Percentiles rank a stretch among this genome's conserved stretches.
phyloP scores from a whole-genome alignment of 2,113 vertebrate genomes.

The Verasper variegatus region DNA sequence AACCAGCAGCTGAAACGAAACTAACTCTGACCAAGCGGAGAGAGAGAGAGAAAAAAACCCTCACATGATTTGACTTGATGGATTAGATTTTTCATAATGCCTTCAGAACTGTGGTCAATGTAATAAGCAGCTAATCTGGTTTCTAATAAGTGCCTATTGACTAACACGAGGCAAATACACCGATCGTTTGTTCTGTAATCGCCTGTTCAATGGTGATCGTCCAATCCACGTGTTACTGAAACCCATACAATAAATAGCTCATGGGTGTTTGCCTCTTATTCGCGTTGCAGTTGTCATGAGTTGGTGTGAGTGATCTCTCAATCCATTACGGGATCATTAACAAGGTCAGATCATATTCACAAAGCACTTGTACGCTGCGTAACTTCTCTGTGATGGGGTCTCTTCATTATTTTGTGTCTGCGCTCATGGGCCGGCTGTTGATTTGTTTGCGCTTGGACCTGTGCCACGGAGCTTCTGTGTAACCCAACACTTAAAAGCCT shows the following conservation, averaged over 20 bases:
- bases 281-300: neutral
- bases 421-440: neutral
- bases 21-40: neutral
- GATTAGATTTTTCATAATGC: slow-evolving; percentile 4
- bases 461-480: neutral
- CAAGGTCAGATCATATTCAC: neutral
- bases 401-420: neutral
- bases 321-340: neutral
- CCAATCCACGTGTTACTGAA: too few species aligned
- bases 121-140: slow-evolving; percentile 27
- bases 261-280: too few species aligned
- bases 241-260: too few species aligned
- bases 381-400: neutral
- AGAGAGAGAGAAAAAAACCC: neutral
- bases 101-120: slow-evolving; percentile 9
- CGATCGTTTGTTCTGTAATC: too few species aligned
- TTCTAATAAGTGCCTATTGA: slow-evolving; percentile 10
- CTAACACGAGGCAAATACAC: slow-evolving; percentile 6
- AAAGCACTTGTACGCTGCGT: neutral
- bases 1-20: neutral
- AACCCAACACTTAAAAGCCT: neutral
- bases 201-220: too few species aligned
- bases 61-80: slow-evolving; percentile 33
- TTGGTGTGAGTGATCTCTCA: neutral
- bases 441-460: neutral